A percentile compares a stretch with the other conserved stretches of the same genome.
Evolutionary conservation across 2,888 invertebrate species (phyloP).

Genomic region (Leptopilina drosophilae): DNA sequence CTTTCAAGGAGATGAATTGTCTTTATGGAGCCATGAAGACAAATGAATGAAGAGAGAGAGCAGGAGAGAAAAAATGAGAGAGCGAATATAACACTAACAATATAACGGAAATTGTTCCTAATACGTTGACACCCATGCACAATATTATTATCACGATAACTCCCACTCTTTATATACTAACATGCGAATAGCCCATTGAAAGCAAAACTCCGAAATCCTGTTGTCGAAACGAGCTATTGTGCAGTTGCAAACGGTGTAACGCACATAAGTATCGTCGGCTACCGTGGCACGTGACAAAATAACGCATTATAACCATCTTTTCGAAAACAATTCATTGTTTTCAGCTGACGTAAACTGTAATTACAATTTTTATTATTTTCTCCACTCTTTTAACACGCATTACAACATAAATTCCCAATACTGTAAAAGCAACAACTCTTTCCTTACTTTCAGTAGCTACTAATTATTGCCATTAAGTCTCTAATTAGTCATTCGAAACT

Average conservation of each 20-base stretch:
- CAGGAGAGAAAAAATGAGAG: neutral
- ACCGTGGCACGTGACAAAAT: conserved; percentile 26
- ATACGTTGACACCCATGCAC: conserved; percentile 64
- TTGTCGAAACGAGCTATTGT: conserved; percentile 65
- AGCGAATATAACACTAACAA: conserved; percentile 49
- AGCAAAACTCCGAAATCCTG: conserved; percentile 63
- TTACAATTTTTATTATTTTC: neutral
- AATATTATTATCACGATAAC: conserved; percentile 55
- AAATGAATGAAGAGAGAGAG: conserved; percentile 12
- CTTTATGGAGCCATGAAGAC: conserved; percentile 10
- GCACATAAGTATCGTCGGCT: conserved; percentile 18
- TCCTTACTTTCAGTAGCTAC: neutral
- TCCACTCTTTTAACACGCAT: neutral
- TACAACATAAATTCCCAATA: neutral
- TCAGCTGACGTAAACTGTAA: conserved; percentile 21
- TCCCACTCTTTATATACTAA: conserved; percentile 48
- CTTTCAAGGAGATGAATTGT: conserved; percentile 23
- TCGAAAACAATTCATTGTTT: conserved; percentile 32
- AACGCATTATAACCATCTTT: conserved; percentile 23
- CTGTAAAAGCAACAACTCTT: neutral
- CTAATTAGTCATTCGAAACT: too few species aligned
- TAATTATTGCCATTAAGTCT: too few species aligned
- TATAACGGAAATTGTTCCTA: conserved; percentile 65
- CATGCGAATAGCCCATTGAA: conserved; percentile 49
- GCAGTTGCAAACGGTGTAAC: conserved; percentile 21